A percentile compares a stretch with the other conserved stretches of the same genome.
Evolutionary conservation across 2,888 invertebrate genomes (phyloP).

Genomic region (Pseudeuparius sepicola): DNA sequence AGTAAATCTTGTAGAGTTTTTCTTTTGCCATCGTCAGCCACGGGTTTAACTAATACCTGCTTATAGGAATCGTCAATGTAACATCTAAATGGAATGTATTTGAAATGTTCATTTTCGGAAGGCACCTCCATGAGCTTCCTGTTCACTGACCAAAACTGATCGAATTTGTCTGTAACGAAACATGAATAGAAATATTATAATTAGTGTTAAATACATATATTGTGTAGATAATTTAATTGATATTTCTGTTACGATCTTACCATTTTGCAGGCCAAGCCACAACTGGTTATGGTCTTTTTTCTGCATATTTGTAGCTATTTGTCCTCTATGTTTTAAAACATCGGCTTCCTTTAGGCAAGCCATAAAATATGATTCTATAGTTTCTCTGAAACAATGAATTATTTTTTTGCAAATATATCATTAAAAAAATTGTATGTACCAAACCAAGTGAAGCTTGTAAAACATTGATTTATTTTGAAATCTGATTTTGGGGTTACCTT

Average conservation of each 20-base stretch:
- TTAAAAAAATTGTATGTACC: neutral
- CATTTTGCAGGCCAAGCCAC: constrained; percentile 90
- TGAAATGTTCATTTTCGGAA: constrained; percentile 71
- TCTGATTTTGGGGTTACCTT: too few species aligned
- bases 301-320: constrained; percentile 83
- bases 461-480: too few species aligned
- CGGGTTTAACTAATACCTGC: constrained; percentile 69
- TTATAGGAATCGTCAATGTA: constrained; percentile 61
- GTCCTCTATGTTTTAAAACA: constrained; percentile 89
- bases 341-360: constrained; percentile 96
- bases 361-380: constrained; percentile 90
- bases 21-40: constrained; percentile 60
- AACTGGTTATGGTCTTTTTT: constrained; percentile 95
- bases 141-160: constrained; percentile 98
- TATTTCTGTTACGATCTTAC: constrained; percentile 39
- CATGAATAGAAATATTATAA: too few species aligned
- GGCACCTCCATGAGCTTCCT: constrained; percentile 85
- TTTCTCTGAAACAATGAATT: constrained; percentile 53
- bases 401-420: constrained; percentile 7
- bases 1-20: constrained; percentile 64
- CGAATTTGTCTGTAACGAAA: constrained; percentile 79
- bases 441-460: neutral
- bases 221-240: neutral
- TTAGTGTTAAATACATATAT: neutral
- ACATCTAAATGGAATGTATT: constrained; percentile 82